Conservation (phyloP, 2,888 invertebrate species). For the Leptinotarsa juncta region DNA sequence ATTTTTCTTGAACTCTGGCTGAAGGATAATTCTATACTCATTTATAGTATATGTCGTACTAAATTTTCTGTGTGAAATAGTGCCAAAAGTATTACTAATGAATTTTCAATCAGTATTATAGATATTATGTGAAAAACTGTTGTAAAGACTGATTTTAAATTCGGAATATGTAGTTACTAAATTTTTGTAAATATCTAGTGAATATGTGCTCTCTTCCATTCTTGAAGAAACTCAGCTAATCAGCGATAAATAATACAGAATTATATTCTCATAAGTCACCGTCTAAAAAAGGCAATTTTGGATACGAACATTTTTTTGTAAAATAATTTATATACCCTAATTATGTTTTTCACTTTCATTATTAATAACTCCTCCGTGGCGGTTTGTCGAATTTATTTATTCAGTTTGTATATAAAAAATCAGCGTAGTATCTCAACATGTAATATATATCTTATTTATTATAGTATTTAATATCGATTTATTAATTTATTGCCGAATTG, state of each 20-base stretch:
- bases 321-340: neutral
- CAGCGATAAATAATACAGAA: conserved; percentile 29
- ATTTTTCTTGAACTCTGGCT: neutral
- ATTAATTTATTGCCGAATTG: conserved; percentile 53
- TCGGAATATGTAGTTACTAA: conserved; percentile 29
- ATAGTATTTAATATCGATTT: conserved; percentile 43
- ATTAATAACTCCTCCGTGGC: neutral
- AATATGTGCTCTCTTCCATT: conserved; percentile 2
- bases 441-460: conserved; percentile 55
- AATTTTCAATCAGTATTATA: conserved; percentile 52
- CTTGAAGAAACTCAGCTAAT: conserved; percentile 23
- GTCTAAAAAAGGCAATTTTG: neutral
- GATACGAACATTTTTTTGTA: neutral
- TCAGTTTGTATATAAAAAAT: conserved; percentile 54
- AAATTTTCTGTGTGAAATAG: conserved; percentile 28
- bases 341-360: neutral
- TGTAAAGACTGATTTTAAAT: conserved; percentile 53
- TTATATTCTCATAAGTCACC: conserved; percentile 16
- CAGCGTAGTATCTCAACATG: conserved; percentile 59
- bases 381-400: conserved; percentile 47
- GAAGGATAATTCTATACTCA: neutral
- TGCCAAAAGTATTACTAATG: conserved; percentile 36
- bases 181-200: conserved; percentile 27
- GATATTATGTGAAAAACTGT: conserved; percentile 46
- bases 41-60: conserved; percentile 26